Percentiles rank a stretch among this genome's conserved stretches.
These are phyloP conservation scores for Nipponacmea schrenckii DNA, from an alignment of 2,888 invertebrate species.

Conservation along the genomic window DNA sequence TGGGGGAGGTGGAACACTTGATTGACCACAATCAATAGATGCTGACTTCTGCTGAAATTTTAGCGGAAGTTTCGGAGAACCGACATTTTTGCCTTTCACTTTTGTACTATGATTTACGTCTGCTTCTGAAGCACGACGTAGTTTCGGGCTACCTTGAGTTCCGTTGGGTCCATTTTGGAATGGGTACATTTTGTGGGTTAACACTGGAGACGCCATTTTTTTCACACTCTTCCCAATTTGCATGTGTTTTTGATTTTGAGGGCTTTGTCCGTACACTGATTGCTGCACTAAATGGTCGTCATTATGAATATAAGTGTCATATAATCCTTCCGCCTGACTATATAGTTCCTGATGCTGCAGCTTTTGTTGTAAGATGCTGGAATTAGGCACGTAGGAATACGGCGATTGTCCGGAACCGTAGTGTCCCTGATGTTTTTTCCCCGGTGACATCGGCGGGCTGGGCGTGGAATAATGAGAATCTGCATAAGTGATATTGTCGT, in stretches of 20 bases:
- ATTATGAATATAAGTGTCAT: not conserved
- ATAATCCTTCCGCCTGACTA: no score
- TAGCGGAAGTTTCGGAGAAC: constrained; percentile 2
- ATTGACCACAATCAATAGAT: not conserved
- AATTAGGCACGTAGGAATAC: not conserved
- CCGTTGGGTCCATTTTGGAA: not conserved
- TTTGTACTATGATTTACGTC: not conserved
- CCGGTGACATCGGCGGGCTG: not conserved
- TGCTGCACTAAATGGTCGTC: not conserved
- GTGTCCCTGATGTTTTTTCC: not conserved
- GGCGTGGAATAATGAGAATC: not conserved
- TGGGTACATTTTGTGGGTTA: no score
- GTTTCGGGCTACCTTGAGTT: not conserved
- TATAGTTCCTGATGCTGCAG: not conserved
- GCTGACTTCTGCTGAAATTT: not conserved
- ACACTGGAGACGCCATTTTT: not conserved
- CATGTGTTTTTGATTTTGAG: not conserved
- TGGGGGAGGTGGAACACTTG: not conserved
- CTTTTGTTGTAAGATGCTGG: not conserved
- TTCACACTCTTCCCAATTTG: constrained; percentile 2
- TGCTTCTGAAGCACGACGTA: not conserved
- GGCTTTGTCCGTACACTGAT: not conserved
- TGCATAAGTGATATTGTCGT: not conserved
- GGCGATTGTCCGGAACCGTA: not conserved
- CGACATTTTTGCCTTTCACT: not conserved